Conservation (phyloP, 2,888 invertebrate species). For the Odontomyia ornata region DNA sequence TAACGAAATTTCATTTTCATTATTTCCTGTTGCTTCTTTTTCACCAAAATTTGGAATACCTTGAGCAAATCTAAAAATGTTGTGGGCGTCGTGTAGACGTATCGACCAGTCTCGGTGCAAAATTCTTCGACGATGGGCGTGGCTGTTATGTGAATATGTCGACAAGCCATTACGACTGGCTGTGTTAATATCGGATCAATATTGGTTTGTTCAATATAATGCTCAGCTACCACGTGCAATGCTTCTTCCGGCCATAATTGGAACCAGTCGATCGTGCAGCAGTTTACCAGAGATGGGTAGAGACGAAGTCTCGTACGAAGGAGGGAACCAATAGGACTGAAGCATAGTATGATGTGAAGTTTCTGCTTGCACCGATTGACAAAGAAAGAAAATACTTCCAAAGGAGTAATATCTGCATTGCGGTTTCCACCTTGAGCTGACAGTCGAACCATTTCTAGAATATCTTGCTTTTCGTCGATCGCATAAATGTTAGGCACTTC, state of each 20-base stretch:
- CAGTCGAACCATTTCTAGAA: constrained; percentile 76
- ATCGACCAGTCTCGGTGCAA: constrained; percentile 71
- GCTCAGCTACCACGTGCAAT: constrained; percentile 79
- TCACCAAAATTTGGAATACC: constrained; percentile 81
- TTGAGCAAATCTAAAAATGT: constrained; percentile 86
- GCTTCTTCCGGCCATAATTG: constrained; percentile 88
- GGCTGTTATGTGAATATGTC: constrained; percentile 87
- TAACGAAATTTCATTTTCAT: constrained; percentile 79
- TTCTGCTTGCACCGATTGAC: constrained; percentile 81
- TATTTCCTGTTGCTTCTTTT: constrained; percentile 75
- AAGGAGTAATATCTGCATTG: constrained; percentile 82
- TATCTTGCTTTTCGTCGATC: constrained; percentile 81
- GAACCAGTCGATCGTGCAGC: constrained; percentile 95
- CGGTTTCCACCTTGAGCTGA: constrained; percentile 84
- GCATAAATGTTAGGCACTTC: constrained; percentile 91
- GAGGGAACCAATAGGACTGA: constrained; percentile 83
- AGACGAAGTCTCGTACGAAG: constrained; percentile 82
- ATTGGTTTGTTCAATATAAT: constrained; percentile 75
- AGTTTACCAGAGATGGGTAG: constrained; percentile 90
- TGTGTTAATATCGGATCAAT: constrained; percentile 69
- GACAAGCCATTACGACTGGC: constrained; percentile 81
- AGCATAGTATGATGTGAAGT: constrained; percentile 80
- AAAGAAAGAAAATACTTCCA: constrained; percentile 84
- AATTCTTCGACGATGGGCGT: constrained; percentile 72
- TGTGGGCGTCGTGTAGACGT: constrained; percentile 90